These are phyloP conservation scores for Petrocephalus zakoni DNA, from an alignment of 2,113 vertebrate species.

Conservation along the genomic window DNA sequence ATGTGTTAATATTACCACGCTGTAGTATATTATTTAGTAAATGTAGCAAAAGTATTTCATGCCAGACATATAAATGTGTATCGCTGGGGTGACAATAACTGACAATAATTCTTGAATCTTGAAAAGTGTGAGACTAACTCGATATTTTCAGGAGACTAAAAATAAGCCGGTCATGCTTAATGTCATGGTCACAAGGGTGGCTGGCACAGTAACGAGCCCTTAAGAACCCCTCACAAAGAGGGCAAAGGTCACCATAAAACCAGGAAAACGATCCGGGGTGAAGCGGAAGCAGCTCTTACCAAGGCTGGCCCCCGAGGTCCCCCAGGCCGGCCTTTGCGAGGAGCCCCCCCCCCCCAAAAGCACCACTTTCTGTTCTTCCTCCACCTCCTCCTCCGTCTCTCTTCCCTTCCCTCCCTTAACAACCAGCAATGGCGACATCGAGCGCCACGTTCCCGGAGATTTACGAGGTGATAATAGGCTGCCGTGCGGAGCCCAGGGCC, in stretches of 20 bases:
- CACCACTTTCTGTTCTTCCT: neutral
- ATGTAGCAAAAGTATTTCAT: neutral
- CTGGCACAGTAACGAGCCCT: no score
- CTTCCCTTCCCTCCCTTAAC: constrained; percentile 34
- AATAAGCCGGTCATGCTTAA: neutral
- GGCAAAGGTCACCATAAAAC: neutral
- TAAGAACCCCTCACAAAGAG: neutral
- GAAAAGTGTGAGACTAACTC: neutral
- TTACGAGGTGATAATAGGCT: constrained; percentile 69
- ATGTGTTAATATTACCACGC: neutral
- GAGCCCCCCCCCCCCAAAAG: neutral
- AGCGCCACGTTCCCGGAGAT: constrained; percentile 59
- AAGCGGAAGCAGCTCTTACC: neutral
- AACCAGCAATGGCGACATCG: constrained; percentile 47
- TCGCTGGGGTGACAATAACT: neutral
- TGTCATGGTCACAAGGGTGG: neutral
- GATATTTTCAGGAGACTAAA: neutral
- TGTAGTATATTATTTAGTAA: neutral
- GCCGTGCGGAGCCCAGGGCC: constrained; percentile 51
- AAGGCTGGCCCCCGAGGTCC: neutral
- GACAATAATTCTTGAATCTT: neutral
- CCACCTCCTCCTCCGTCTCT: neutral
- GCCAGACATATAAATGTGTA: neutral
- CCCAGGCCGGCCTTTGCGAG: neutral
- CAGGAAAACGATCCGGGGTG: neutral